Evolutionary conservation across 2,888 invertebrate species (phyloP).

Genomic region (Oscheius sp.): DNA sequence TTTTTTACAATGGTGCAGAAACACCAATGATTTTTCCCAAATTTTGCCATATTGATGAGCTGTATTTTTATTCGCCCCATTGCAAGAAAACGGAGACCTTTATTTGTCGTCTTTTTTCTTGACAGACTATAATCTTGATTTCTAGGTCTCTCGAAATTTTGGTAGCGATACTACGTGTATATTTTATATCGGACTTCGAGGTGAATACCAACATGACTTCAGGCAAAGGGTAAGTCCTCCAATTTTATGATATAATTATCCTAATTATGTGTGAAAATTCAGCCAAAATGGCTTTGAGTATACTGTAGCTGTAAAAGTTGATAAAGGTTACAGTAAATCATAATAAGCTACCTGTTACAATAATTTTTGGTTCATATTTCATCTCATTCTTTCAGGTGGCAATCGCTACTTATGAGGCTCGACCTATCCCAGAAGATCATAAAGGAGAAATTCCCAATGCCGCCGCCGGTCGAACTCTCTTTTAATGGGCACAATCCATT

Average conservation of each 20-base stretch:
- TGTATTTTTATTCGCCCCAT: too few relatives aligned
- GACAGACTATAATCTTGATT: not conserved
- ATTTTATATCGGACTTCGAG: constrained; percentile 93
- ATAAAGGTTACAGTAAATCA: not conserved
- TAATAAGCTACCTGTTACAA: not conserved
- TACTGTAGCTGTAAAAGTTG: not conserved
- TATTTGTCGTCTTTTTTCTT: not conserved
- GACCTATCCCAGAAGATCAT: constrained; percentile 70
- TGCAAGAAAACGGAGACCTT: too few relatives aligned
- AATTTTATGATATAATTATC: too few relatives aligned
- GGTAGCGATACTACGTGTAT: constrained; percentile 83
- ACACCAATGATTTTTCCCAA: too few relatives aligned
- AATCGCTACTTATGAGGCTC: constrained; percentile 71
- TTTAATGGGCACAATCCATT: not conserved
- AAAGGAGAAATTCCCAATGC: constrained; percentile 67
- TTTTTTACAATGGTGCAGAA: too few relatives aligned
- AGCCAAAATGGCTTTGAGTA: too few relatives aligned
- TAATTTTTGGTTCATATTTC: not conserved
- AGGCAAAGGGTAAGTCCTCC: constrained; percentile 48
- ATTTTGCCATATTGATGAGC: too few relatives aligned
- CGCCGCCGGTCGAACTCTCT: constrained; percentile 16
- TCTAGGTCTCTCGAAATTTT: constrained; percentile 75
- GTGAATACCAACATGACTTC: constrained; percentile 81
- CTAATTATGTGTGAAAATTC: too few relatives aligned
- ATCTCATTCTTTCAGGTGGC: constrained; percentile 64